phyloP scores from a whole-genome alignment of 2,797 vertebrate genomes.

The Etheostoma nigrum region DNA sequence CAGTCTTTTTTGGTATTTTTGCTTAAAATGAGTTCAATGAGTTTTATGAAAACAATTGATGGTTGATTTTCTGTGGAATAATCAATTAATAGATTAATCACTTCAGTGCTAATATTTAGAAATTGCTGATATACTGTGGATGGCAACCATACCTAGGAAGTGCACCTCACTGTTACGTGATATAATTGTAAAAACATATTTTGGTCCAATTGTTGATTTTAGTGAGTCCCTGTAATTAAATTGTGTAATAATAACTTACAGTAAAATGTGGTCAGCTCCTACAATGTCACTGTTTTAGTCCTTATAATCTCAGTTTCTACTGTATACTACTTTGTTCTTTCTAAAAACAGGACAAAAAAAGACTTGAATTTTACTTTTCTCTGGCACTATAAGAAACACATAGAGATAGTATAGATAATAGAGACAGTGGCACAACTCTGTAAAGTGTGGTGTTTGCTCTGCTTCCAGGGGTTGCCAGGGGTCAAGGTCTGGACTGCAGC shows the following conservation, averaged over 20 bases:
- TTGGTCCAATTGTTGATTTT: background rate
- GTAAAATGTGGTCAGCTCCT: background rate
- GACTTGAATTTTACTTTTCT: background rate
- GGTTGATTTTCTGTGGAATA: background rate
- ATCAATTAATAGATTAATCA: background rate
- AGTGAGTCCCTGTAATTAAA: background rate
- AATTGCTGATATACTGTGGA: background rate
- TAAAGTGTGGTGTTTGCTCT: slow-evolving; percentile 55
- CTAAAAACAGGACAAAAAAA: slow-evolving; percentile 6
- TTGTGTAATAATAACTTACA: background rate
- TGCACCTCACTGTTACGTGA: background rate
- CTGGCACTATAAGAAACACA: background rate
- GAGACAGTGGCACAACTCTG: slow-evolving; percentile 18
- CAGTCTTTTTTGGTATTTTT: background rate
- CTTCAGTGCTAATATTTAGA: background rate
- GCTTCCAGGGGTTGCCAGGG: slow-evolving; percentile 66
- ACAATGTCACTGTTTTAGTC: background rate
- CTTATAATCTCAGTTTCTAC: background rate
- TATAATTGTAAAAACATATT: background rate
- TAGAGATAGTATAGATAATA: slow-evolving; percentile 12
- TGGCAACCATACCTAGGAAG: background rate
- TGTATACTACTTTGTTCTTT: slow-evolving; percentile 14
- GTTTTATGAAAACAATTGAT: background rate
- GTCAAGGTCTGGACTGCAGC: slow-evolving; percentile 57
- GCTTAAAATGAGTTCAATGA: background rate